Percentiles rank a stretch among this genome's conserved stretches.
These are phyloP conservation scores for Elephas maximus DNA, from an alignment of 2,113 vertebrate species.

Conservation along the genomic window DNA sequence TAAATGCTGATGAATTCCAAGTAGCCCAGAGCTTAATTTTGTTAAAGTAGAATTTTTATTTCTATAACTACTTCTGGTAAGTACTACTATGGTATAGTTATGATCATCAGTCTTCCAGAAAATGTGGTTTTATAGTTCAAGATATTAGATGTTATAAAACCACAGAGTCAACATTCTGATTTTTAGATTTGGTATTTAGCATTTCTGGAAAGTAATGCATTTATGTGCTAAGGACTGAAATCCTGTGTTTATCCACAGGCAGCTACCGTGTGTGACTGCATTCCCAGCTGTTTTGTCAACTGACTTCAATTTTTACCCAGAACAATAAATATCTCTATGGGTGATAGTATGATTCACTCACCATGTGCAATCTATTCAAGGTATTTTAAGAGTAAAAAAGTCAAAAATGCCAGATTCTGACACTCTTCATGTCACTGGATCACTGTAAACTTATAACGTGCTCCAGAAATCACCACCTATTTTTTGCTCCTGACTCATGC, in stretches of 20 bases:
- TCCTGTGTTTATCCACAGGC: not conserved
- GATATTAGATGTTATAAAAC: constrained; percentile 44
- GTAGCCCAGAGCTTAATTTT: not conserved
- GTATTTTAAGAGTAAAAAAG: constrained; percentile 67
- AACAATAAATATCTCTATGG: constrained; percentile 66
- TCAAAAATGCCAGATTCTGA: constrained; percentile 66
- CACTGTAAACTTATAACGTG: constrained; percentile 54
- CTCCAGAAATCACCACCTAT: constrained; percentile 52
- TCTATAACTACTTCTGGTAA: not conserved
- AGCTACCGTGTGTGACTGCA: not conserved
- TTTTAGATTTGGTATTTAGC: constrained; percentile 37
- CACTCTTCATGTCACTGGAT: constrained; percentile 45
- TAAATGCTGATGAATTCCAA: not conserved
- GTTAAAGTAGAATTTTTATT: not conserved
- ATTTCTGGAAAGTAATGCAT: not conserved
- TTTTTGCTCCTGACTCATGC: constrained; percentile 29
- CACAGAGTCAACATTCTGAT: not conserved
- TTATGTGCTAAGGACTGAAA: constrained; percentile 36
- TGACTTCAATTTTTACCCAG: constrained; percentile 37
- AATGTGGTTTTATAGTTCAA: constrained; percentile 20
- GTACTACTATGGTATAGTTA: not conserved
- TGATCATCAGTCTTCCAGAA: not conserved
- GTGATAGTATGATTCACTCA: constrained; percentile 59
- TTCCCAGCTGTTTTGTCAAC: constrained; percentile 12
- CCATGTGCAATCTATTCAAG: constrained; percentile 48